Evolutionary conservation across 2,797 vertebrate genomes (phyloP), one percentile per base, ranked within the genome.

Genomic region (Macrochelys suwanniensis): DNA sequence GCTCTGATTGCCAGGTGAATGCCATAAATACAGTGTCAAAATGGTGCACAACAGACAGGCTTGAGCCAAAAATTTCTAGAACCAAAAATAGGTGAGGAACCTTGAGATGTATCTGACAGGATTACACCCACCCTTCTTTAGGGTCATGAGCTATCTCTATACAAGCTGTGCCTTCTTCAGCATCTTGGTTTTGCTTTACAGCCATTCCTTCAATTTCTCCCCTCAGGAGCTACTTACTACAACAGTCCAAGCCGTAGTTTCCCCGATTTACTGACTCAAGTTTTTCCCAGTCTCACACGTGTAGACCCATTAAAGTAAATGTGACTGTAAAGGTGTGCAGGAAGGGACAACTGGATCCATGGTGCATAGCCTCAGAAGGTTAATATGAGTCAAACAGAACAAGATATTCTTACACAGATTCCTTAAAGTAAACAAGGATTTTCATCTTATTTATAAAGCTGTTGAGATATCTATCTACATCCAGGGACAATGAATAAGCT

Each of bases 1-100:
- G 71, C 11, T 89, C 61, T 33, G 19, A 31, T 88, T 71, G 82
- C n/a, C 84, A 37, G 11, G 47, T n/a, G 87, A 95, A 89, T 61
- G 11, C 17, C 76, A 42, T 45, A 37, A 77, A 33, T 25, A 47
- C 1, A 6, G 45, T 47, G 74, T 45, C 42, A 45, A 45, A 76
- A 76, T 76, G 12, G 45, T 9, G 7, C 25, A 47, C 23, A 47
- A 31, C 45, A 78, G 76, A 33, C 15, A 78, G 50, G 50, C 19
- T 11, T 53, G 49, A 65, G 31, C 61, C 61, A 65, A n/a, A 33
- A 11, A 53, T 51, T 33, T 31, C 26, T 31, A 78, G 17, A 49
- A 28, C 78, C 33, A 53, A 80, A 80, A 54, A 19, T 23, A 53
- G 50, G 50, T 25, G 33, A 80, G 19, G n/a, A 54, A 53, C 50